phyloP scores from a whole-genome alignment of 2,797 vertebrate genomes.

The Danio aesculapii region DNA sequence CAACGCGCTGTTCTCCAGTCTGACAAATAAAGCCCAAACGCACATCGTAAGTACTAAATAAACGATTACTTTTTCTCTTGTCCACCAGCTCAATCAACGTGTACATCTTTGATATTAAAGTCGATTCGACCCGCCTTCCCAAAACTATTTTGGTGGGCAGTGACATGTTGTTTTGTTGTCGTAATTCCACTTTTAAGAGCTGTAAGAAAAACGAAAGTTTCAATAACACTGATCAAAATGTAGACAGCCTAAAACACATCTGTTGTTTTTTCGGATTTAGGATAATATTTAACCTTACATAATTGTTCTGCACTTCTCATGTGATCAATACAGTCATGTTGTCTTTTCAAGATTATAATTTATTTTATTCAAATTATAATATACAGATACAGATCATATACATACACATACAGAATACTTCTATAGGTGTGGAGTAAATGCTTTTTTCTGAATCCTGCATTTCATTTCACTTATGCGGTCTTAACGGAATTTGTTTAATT shows the following conservation, averaged over 20 bases:
- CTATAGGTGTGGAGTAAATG: neutral
- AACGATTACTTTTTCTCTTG: neutral
- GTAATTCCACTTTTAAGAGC: neutral
- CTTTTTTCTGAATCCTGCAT: neutral
- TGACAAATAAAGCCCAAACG: neutral
- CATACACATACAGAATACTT: neutral
- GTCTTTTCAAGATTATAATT: neutral
- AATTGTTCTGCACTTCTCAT: neutral
- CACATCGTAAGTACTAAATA: conserved; percentile 26
- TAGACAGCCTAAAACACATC: neutral
- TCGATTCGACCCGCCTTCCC: neutral
- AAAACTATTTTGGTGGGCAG: neutral
- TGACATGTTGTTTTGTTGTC: conserved; percentile 24
- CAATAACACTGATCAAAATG: neutral
- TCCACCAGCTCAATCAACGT: neutral
- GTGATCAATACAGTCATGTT: neutral
- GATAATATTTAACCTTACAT: neutral
- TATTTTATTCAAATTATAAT: neutral
- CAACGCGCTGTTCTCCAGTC: neutral
- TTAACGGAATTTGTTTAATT: neutral
- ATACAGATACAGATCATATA: no score
- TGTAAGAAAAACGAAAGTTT: neutral
- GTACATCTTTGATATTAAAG: neutral
- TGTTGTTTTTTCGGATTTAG: neutral
- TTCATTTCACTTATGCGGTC: neutral